Evolutionary conservation across 2,113 vertebrate species (phyloP).

Genomic region (Heptranchias perlo): DNA sequence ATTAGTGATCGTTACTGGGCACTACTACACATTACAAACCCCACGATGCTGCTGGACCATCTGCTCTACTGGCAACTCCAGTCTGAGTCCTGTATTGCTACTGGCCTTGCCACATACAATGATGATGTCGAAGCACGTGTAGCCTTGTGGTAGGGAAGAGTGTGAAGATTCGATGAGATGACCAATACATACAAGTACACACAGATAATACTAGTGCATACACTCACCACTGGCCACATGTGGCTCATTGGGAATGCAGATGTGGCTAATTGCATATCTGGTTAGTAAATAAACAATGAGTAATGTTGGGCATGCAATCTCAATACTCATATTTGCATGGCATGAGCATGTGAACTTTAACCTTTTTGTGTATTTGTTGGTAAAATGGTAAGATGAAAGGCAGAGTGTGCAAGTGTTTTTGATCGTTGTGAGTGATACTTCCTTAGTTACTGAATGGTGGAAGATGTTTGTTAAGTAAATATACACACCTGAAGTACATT

Average conservation of each 20-base stretch:
- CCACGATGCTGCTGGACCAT: no score
- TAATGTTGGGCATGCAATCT: background rate
- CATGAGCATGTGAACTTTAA: background rate
- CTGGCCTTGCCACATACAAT: background rate
- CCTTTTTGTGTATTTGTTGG: background rate
- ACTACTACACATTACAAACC: background rate
- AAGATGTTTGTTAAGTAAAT: background rate
- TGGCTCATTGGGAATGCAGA: background rate
- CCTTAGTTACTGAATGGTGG: background rate
- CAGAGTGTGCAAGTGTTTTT: background rate
- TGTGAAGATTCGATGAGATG: background rate
- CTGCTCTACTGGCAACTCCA: background rate
- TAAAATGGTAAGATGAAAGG: background rate
- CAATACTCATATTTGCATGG: background rate
- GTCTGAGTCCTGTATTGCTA: background rate
- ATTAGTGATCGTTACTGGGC: background rate
- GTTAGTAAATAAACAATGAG: background rate
- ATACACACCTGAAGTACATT: background rate
- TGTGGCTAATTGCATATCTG: background rate
- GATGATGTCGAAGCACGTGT: background rate
- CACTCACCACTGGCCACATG: background rate
- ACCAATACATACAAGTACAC: background rate
- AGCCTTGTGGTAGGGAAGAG: background rate
- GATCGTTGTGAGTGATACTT: background rate
- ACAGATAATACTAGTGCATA: background rate